Percentiles rank a stretch among this genome's conserved stretches.
These are phyloP conservation scores for Noctua fimbriata DNA, from an alignment of 2,888 invertebrate species.

Conservation along the genomic window DNA sequence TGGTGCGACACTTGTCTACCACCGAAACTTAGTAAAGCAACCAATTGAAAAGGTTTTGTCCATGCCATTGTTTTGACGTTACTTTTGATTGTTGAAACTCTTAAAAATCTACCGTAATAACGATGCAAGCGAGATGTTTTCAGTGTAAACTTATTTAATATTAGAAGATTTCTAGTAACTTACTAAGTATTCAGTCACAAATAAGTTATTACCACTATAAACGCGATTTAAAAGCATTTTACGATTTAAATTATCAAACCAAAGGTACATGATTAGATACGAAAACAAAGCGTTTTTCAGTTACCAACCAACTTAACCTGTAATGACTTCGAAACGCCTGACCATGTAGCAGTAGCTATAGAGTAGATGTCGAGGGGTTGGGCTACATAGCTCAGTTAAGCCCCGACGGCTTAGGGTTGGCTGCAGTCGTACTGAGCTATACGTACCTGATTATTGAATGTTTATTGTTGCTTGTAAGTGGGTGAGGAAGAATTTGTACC, in stretches of 20 bases:
- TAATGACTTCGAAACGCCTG: constrained; percentile 1
- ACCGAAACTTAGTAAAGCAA: neutral
- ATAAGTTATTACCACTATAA: neutral
- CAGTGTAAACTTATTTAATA: neutral
- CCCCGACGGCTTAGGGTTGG: constrained; percentile 67
- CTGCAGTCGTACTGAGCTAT: constrained; percentile 17
- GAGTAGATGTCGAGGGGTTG: constrained; percentile 49
- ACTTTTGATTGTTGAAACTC: neutral
- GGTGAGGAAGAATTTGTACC: neutral
- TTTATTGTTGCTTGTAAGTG: constrained; percentile 25
- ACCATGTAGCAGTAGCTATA: neutral
- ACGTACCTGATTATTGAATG: constrained; percentile 51
- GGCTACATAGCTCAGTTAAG: constrained; percentile 52
- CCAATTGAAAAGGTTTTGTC: neutral
- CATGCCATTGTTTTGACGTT: neutral
- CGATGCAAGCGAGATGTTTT: neutral
- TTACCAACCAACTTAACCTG: neutral
- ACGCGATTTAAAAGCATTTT: too few species aligned
- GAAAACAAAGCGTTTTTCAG: neutral
- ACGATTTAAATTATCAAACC: neutral
- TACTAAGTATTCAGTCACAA: neutral
- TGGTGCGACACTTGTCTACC: neutral
- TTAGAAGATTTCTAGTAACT: neutral
- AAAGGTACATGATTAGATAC: neutral
- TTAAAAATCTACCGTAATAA: neutral